Base-by-base conservation (phyloP, 2,797 vertebrate species). In the Chaetodon trifasciatus region DNA sequence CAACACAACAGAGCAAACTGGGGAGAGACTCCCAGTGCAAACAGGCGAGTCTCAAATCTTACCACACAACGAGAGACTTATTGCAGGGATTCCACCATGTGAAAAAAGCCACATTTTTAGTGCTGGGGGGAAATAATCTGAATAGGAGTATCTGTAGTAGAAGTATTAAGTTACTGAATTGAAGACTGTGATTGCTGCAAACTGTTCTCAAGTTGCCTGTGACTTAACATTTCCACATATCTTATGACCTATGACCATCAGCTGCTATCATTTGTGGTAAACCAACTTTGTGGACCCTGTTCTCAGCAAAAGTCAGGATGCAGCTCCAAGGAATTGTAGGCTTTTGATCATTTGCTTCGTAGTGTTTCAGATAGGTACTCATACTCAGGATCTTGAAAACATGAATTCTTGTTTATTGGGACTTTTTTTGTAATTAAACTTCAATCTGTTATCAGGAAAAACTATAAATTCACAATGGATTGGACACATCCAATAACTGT, bases 1-100 rank as follows among this genome's bases (percentile, higher is more conserved):
- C 83, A 91, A 85, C 78, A 86, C 37, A 82, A 73, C 77, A 70
- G 37, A 58, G 74, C 65, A 82, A 80, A 75, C 50, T 53, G 79
- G 39, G 3, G 60, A 78, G 75, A 69, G 58, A 69, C 50, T 65
- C 70, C 66, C 49, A 70, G 7, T 50, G 60, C 70, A 85, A 88
- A 81, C 70, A 72, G 68, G 17, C 37, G 0, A 46, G 67, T 63
- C 75, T 71, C 62, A 60, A 57, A 82, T 53, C 32, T 72, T 74
- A 64, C 76, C 79, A 67, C 81, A 85, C 74, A 89, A 69, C 6
- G 1, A 58, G 17, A 84, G 76, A 69, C 50, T 83, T 82, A 74
- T 46, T 70, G 24, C 61, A 16, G 56, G 58, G 50, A 83, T 76
- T 80, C 69, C 67, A 68, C n/a, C 44, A 9, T 74, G 47, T 77